Evolutionary conservation across 2,888 invertebrate species (phyloP), one percentile per base, ranked within the genome.

Genomic region (Dimorphilus gyrociliatus): DNA sequence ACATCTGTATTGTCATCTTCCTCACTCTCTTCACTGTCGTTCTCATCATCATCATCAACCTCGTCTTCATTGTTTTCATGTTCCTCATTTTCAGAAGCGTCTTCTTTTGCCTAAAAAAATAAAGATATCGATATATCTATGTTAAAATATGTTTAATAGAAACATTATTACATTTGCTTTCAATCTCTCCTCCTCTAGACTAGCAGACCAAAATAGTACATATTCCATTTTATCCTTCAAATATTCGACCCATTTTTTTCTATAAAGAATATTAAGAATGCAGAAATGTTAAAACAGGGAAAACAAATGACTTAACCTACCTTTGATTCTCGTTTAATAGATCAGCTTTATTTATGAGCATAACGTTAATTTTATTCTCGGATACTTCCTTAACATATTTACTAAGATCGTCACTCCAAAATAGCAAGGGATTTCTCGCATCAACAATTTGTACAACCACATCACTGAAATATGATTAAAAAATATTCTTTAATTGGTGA

Each of bases 281-380:
- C 5, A 5, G 8, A 29, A n/a, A 8, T 32, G 29, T 7, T 25
- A 4, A 30, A 16, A 12, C 14, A 12, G 8, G 8, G n/a, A 25
- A 25, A 12, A 8, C n/a, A 21, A n/a, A n/a, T n/a, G n/a, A n/a
- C 28, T 25, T 52, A 4, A 32, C 24, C 16, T 41, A 53, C 39
- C 92, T 71, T 59, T 92, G 90, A 41, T 72, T 64, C 25, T 72
- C 70, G 0, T 74, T 81, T 12, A 92, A 70, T 51, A 82, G 76
- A 61, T 99, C 97, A 0, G 94, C 81, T 60, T 99, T 99, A 63
- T 99, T 99, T 16, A 94, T 66, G 18, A 99, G 67, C 19, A 99
- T 69, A 53, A 92, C 67, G 55, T 79, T 82, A 36, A 72, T 64
- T 57, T 86, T 85, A 13, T 68, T 56, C 1, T 64, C 44, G 42